Conservation (phyloP, 2,797 vertebrate species). For the Microctenopoma lineatum region DNA sequence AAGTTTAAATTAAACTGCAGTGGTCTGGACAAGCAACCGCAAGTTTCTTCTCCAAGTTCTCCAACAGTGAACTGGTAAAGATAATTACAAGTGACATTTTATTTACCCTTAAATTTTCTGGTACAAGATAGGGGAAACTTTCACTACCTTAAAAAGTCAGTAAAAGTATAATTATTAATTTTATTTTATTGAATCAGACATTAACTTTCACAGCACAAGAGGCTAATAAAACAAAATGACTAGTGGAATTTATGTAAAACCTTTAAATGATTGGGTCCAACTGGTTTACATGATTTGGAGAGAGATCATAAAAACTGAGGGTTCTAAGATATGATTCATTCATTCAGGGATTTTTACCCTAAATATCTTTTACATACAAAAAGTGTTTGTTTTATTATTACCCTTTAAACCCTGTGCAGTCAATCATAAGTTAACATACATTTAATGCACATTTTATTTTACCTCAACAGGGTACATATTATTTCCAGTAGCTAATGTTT, state of each 20-base stretch:
- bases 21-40: constrained; percentile 22
- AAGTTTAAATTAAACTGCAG: constrained; percentile 18
- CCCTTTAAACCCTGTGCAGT: constrained; percentile 31
- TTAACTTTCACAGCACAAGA: constrained; percentile 71
- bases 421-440: constrained; percentile 55
- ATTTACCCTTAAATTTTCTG: constrained; percentile 57
- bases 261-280: constrained; percentile 68
- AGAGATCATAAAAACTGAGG: constrained; percentile 67
- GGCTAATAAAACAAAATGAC: constrained; percentile 74
- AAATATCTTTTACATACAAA: constrained; percentile 19
- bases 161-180: constrained; percentile 57
- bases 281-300: constrained; percentile 65
- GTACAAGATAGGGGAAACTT: constrained; percentile 43
- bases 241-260: constrained; percentile 67
- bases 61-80: constrained; percentile 16
- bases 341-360: no score
- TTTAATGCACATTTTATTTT: constrained; percentile 62
- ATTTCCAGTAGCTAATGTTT: constrained; percentile 50
- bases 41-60: constrained; percentile 2
- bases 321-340: constrained; percentile 51
- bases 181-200: constrained; percentile 69
- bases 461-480: constrained; percentile 56
- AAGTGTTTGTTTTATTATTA: constrained; percentile 25
- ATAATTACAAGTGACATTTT: constrained; percentile 57
- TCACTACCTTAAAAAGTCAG: constrained; percentile 54